Base-by-base conservation (phyloP, 2,888 invertebrate genomes). In the Caenorhabditis afra region DNA sequence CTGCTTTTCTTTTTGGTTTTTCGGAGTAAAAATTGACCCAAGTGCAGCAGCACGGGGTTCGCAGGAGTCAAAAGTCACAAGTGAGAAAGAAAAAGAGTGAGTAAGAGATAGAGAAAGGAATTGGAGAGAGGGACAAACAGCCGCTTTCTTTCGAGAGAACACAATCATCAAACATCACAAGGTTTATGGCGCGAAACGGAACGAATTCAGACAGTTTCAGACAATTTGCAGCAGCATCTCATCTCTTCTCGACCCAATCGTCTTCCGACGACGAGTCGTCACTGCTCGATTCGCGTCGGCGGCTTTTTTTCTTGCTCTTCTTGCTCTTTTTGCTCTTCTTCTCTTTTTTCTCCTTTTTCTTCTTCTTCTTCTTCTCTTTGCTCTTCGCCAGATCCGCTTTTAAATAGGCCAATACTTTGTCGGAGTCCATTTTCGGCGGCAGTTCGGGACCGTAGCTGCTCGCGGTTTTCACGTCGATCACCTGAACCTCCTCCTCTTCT, bases 351-450 rank as follows among this genome's bases (percentile, higher is more conserved):
- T 50, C 45, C 50, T 74, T 55, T 29, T 74, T 70, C 45, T 55
- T 66, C 18, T 73, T 55, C 50, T 79, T 79, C 14, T 50, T 23
- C 18, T 77, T 47, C n/a, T 81, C 59, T 4, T 67, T 57, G 22
- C 55, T 66, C 47, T 78, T 77, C 52, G 68, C 78, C 22, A 84
- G 52, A 58, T 81, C 82, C n/a, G 82, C 81, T 50, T 84, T 55
- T 18, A 83, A 58, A 64, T 79, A 77, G 47, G 80, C 66, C 16
- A 86, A 53, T 1, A 81, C 82, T 20, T 76, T 68, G 23, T 74
- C 70, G 3, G 57, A 39, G 20, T 22, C 41, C 18, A 41, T 8
- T 29, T 29, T 29, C 1, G 68, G 68, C 16, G 68, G 68, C 3
- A 52, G 39, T 22, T 52, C 18, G 4, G 74, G 74, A 1, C 65